phyloP scores from a whole-genome alignment of 2,888 invertebrate genomes.

The Microplitis manilae region DNA sequence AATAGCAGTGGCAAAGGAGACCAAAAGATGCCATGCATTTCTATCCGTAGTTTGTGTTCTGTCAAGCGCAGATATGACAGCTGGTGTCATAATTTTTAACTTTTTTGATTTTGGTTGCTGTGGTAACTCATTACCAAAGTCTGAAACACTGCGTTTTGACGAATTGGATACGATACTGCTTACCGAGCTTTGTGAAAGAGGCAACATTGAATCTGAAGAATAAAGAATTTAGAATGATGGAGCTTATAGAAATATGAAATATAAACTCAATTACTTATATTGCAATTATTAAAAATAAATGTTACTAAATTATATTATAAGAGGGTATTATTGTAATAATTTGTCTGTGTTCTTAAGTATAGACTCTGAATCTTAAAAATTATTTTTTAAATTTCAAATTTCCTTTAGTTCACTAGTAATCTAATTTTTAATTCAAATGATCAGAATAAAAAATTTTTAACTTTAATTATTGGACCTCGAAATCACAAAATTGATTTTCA shows the following conservation, averaged over 20 bases:
- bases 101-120: neutral
- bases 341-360: no score
- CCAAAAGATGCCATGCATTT: neutral
- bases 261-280: neutral
- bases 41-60: slow-evolving; percentile 1
- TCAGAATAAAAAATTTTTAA: no score
- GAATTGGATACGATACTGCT: neutral
- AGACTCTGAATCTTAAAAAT: no score
- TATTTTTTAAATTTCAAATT: no score
- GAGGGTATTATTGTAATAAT: no score
- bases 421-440: no score
- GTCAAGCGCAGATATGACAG: neutral
- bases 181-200: neutral
- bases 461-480: no score
- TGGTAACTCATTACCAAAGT: neutral
- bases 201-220: neutral
- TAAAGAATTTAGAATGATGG: neutral
- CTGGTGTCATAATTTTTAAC: neutral
- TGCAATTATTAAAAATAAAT: neutral
- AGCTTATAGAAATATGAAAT: neutral
- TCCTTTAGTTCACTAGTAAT: no score
- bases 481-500: no score
- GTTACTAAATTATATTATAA: neutral
- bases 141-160: neutral
- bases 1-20: neutral